phyloP scores from a whole-genome alignment of 2,888 invertebrate genomes.

The Onchidella celtica region DNA sequence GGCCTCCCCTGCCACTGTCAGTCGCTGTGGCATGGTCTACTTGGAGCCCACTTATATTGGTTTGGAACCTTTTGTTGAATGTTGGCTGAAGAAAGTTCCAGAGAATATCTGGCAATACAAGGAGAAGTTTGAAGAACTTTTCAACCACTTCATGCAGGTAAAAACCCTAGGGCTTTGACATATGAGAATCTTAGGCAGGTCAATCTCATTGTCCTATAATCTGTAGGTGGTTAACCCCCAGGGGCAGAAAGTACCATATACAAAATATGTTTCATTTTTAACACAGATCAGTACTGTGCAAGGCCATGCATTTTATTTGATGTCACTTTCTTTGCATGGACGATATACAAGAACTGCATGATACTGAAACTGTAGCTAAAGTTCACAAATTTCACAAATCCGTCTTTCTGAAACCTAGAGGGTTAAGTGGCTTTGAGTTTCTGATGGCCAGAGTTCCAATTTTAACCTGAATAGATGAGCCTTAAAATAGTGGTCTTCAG shows the following conservation, averaged over 20 bases:
- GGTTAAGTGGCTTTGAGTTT: no score
- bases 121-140: constrained; percentile 82
- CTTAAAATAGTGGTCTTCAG: no score
- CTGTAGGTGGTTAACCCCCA: background rate
- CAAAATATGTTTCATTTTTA: no score
- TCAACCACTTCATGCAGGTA: constrained; percentile 85
- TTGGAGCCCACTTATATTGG: constrained; percentile 84
- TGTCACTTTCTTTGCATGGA: no score
- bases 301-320: no score
- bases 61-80: constrained; percentile 86
- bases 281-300: no score
- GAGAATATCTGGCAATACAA: constrained; percentile 74
- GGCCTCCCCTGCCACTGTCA: constrained; percentile 88
- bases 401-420: no score
- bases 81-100: constrained; percentile 85
- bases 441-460: no score
- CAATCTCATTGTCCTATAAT: background rate
- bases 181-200: background rate
- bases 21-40: constrained; percentile 81
- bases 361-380: no score
- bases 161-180: background rate
- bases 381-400: no score
- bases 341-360: no score
- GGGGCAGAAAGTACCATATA: background rate
- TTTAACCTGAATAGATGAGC: no score